These are phyloP conservation scores for Dysmachus trigonus DNA, from an alignment of 2,888 invertebrate genomes.

Conservation along the genomic window DNA sequence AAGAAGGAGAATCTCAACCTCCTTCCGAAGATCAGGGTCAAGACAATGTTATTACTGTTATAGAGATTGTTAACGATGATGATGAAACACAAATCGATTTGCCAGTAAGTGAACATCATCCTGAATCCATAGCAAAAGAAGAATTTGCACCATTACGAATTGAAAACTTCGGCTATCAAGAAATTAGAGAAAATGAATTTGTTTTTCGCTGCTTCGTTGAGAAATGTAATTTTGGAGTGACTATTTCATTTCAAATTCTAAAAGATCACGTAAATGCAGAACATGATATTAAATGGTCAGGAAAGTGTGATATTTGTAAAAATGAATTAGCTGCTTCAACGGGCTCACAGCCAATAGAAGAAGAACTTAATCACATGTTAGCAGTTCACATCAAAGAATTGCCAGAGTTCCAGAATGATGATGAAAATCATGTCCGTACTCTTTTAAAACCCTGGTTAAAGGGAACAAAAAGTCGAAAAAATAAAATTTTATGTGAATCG, in stretches of 20 bases:
- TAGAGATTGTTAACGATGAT: background rate
- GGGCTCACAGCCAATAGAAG: background rate
- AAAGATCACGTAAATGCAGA: background rate
- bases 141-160: background rate
- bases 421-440: background rate
- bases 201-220: background rate
- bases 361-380: conserved; percentile 8
- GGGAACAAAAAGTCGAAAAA: background rate
- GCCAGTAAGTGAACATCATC: too few species aligned
- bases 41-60: background rate
- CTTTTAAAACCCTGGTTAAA: conserved; percentile 2
- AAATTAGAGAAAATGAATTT: background rate
- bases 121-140: background rate
- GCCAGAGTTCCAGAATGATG: background rate
- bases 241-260: background rate
- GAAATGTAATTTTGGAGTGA: background rate
- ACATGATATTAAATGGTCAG: conserved; percentile 1
- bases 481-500: background rate
- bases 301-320: conserved; percentile 15
- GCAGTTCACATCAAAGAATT: background rate
- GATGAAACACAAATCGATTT: background rate
- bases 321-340: background rate
- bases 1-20: background rate
- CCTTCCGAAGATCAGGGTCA: background rate
- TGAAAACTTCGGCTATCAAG: background rate